phyloP scores from a whole-genome alignment of 2,113 vertebrate genomes.

The Murina feae region DNA sequence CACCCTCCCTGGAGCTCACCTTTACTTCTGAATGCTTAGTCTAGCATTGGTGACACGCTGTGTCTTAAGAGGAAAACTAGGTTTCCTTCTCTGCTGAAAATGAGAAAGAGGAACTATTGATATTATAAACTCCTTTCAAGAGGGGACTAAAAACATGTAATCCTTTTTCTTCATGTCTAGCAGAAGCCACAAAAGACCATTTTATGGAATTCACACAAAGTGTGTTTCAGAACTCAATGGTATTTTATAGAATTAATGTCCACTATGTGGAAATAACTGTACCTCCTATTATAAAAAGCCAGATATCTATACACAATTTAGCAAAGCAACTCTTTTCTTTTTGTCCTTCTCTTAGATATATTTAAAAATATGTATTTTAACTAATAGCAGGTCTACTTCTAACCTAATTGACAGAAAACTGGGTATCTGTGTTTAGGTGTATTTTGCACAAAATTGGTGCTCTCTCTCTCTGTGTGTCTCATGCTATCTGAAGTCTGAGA shows the following conservation, averaged over 20 bases:
- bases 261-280: neutral
- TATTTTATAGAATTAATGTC: neutral
- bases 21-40: constrained; percentile 56
- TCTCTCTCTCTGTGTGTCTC: neutral
- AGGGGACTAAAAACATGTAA: neutral
- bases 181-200: neutral
- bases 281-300: neutral
- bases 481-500: neutral
- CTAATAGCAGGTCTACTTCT: neutral
- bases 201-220: neutral
- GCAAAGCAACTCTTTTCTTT: neutral
- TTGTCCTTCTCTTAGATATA: neutral
- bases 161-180: neutral
- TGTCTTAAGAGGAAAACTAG: constrained; percentile 12
- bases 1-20: constrained; percentile 32
- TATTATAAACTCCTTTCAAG: constrained; percentile 32
- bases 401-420: neutral
- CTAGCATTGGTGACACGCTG: constrained; percentile 43
- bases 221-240: neutral
- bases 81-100: constrained; percentile 27
- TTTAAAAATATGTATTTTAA: neutral
- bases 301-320: neutral
- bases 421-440: neutral
- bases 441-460: accelerated
- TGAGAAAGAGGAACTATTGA: constrained; percentile 7